Percentiles rank a stretch among this genome's conserved stretches.
phyloP scores from a whole-genome alignment of 1,140 invertebrate genomes.

The Megalopta genalis region DNA sequence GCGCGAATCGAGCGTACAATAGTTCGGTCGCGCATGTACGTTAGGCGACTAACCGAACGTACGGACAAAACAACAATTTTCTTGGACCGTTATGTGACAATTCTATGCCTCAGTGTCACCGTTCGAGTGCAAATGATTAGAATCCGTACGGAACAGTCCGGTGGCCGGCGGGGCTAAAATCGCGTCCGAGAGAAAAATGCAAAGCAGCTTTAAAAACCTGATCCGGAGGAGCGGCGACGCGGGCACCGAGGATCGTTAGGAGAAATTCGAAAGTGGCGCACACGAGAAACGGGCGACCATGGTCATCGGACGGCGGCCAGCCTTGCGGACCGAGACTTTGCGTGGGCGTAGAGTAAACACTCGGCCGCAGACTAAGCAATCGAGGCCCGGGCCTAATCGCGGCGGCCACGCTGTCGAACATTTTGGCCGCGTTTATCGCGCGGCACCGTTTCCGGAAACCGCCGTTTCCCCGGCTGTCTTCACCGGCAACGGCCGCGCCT shows the following conservation, averaged over 20 bases:
- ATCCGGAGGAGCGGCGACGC: not conserved
- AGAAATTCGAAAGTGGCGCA: slow-evolving; percentile 34
- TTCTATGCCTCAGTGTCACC: no score
- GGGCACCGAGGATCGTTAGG: not conserved
- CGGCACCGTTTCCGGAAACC: not conserved
- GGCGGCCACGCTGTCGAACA: slow-evolving; percentile 3
- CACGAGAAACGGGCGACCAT: slow-evolving; percentile 23
- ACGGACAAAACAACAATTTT: no score
- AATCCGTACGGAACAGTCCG: no score
- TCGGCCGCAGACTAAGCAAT: slow-evolving; percentile 45
- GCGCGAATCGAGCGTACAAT: no score
- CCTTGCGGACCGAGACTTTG: slow-evolving; percentile 8
- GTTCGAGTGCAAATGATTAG: no score
- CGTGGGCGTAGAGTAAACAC: slow-evolving; percentile 39
- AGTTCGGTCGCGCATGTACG: no score
- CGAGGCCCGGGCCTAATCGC: slow-evolving; percentile 35
- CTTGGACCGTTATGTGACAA: no score
- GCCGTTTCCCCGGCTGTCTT: no score
- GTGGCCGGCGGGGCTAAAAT: no score
- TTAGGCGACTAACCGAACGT: no score
- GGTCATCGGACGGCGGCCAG: slow-evolving; percentile 21
- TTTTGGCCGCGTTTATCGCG: slow-evolving; percentile 9
- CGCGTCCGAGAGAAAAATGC: no score
- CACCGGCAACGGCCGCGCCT: not conserved
- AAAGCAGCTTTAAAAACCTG: no score